Conservation (phyloP, 2,113 vertebrate genomes). For the Procavia capensis region DNA sequence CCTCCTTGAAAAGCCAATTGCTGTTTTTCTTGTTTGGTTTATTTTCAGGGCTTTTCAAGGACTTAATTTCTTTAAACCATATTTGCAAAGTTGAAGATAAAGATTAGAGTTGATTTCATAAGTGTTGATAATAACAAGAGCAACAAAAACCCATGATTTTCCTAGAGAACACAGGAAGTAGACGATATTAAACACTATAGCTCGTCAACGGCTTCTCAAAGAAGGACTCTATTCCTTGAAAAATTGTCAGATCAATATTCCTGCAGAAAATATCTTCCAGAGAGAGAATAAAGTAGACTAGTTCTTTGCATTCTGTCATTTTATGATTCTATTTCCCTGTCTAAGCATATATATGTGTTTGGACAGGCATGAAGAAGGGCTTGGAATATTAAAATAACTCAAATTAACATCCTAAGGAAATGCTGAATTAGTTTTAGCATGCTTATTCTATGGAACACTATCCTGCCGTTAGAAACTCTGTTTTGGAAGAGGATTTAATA, state of each 20-base stretch:
- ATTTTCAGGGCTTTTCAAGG: conserved; percentile 33
- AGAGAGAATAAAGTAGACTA: background rate
- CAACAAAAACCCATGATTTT: background rate
- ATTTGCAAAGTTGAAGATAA: conserved; percentile 54
- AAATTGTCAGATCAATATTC: background rate
- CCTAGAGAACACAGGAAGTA: background rate
- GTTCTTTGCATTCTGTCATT: conserved; percentile 4
- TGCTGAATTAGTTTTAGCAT: background rate
- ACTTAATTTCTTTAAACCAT: conserved; percentile 45
- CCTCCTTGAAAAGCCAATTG: conserved; percentile 31
- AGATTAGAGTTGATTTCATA: conserved; percentile 43
- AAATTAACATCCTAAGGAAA: background rate
- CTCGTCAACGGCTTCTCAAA: background rate
- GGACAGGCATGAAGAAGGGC: background rate
- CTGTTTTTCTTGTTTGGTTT: conserved; percentile 46
- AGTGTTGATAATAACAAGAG: background rate
- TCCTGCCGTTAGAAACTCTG: background rate
- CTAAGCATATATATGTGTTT: background rate
- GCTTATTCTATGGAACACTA: background rate
- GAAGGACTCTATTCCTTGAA: background rate
- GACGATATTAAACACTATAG: background rate
- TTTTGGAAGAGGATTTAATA: conserved; percentile 26
- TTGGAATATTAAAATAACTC: conserved; percentile 31
- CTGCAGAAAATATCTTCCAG: background rate
- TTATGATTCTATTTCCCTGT: background rate